phyloP scores from a whole-genome alignment of 1,140 invertebrate genomes.

The Daktulosphaira vitifoliae region DNA sequence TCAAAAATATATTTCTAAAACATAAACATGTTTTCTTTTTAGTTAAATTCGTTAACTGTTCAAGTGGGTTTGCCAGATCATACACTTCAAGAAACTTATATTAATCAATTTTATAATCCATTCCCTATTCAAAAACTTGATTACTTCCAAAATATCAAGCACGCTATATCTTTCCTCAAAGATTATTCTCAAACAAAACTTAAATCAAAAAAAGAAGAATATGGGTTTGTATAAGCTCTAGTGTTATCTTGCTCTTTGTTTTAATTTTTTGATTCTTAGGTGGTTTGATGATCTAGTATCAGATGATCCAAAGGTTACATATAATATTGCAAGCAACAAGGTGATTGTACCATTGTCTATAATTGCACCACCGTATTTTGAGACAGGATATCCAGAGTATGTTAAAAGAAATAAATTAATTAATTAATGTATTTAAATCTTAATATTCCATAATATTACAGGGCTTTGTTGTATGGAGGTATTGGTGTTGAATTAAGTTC shows the following conservation, averaged over 20 bases:
- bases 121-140: slow-evolving; percentile 47
- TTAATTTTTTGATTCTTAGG: slow-evolving; percentile 29
- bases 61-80: slow-evolving; percentile 49
- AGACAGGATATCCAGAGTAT: slow-evolving; percentile 45
- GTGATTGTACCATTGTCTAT: slow-evolving; percentile 46
- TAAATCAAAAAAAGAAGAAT: slow-evolving; percentile 40
- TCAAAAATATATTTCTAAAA: slow-evolving; percentile 28
- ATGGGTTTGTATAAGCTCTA: slow-evolving; percentile 36
- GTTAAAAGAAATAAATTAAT: no score
- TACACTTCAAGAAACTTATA: slow-evolving; percentile 43
- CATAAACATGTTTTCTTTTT: slow-evolving; percentile 37
- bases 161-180: slow-evolving; percentile 43
- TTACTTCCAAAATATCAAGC: slow-evolving; percentile 47
- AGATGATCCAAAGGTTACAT: slow-evolving; percentile 40
- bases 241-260: background rate
- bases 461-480: slow-evolving; percentile 46
- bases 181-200: slow-evolving; percentile 41
- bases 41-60: slow-evolving; percentile 46
- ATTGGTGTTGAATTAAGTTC: slow-evolving; percentile 46
- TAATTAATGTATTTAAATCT: background rate
- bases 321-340: slow-evolving; percentile 45
- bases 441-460: slow-evolving; percentile 39
- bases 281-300: slow-evolving; percentile 40
- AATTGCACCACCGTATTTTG: slow-evolving; percentile 43
- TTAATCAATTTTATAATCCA: slow-evolving; percentile 46